These are phyloP conservation scores for Chrysolina haemoptera DNA, from an alignment of 2,888 invertebrate genomes.

Conservation along the genomic window DNA sequence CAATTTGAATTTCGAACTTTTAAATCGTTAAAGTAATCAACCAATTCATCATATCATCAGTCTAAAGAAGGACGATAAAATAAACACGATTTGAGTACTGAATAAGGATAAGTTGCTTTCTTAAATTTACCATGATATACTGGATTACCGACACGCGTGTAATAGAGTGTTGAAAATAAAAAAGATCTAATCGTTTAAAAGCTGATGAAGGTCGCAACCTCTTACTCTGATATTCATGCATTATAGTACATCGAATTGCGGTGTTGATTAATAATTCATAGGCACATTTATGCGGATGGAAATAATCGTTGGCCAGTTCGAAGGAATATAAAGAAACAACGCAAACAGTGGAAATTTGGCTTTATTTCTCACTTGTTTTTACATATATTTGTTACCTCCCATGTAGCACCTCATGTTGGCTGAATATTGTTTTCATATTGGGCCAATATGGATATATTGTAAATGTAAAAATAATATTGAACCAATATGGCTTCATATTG, in stretches of 20 bases:
- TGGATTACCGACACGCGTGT: neutral
- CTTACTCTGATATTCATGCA: neutral
- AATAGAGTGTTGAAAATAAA: neutral
- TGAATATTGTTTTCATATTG: too few species aligned
- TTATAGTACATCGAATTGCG: neutral
- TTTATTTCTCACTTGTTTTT: too few species aligned
- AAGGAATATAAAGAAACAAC: too few species aligned
- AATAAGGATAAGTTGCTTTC: neutral
- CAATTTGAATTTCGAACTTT: too few species aligned
- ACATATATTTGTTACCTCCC: too few species aligned
- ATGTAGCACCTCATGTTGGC: too few species aligned
- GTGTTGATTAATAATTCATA: neutral
- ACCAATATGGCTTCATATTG: too few species aligned
- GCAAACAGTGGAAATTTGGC: too few species aligned
- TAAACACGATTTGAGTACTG: neutral
- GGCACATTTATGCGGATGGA: too few species aligned
- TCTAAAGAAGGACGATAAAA: neutral
- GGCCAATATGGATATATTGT: too few species aligned
- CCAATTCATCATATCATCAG: neutral
- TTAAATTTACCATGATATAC: neutral
- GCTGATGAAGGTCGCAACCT: slow-evolving; percentile 2
- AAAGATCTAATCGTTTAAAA: slow-evolving; percentile 1
- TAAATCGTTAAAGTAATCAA: neutral
- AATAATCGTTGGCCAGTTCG: too few species aligned
- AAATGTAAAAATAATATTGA: too few species aligned